Conservation (phyloP, 2,113 vertebrate genomes). For the Ibidorhyncha struthersii region DNA sequence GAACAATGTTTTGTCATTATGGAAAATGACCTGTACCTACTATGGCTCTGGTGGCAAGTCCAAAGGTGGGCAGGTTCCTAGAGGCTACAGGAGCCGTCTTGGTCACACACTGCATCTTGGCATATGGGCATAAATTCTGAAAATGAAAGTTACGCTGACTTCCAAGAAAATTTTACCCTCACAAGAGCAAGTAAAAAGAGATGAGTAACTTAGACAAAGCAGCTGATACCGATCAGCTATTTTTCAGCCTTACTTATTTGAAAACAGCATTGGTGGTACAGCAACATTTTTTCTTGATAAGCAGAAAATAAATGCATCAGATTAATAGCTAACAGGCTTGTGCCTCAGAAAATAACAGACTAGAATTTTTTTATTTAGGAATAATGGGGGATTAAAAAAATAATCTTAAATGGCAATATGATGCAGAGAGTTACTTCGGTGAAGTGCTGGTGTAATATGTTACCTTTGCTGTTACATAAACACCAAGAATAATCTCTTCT, state of each 20-base stretch:
- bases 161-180: not conserved
- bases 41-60: not conserved
- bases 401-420: not conserved
- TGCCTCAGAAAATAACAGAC: not conserved
- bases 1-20: not conserved
- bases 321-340: not conserved
- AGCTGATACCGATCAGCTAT: not conserved
- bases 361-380: not conserved
- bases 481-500: not conserved
- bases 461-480: not conserved
- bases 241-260: not conserved
- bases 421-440: not conserved
- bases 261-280: not conserved
- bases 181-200: not conserved
- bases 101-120: not conserved
- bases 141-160: not conserved
- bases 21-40: fast-evolving
- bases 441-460: not conserved
- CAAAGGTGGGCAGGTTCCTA: not conserved
- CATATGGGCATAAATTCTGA: not conserved
- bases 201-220: not conserved
- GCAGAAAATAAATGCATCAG: not conserved
- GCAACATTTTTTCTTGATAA: not conserved
- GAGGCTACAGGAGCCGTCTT: not conserved
- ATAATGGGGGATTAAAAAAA: not conserved